Conservation (phyloP, 2,113 vertebrate genomes). For the Oncorhynchus mykiss region DNA sequence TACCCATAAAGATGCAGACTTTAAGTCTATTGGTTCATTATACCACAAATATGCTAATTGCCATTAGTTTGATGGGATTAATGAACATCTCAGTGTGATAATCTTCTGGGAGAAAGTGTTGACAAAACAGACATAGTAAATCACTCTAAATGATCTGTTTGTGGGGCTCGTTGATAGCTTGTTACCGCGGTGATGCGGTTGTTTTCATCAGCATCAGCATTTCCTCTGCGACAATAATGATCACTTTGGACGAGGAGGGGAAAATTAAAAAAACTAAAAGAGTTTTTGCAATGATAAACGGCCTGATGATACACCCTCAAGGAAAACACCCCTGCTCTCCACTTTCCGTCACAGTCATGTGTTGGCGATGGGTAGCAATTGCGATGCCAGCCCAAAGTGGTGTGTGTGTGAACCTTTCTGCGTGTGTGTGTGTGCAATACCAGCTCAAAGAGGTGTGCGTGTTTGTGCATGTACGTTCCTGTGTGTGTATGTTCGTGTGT, state of each 20-base stretch:
- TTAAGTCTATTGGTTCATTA: neutral
- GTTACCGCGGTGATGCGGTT: neutral
- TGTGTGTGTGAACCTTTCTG: no score
- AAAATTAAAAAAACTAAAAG: neutral
- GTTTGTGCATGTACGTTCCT: no score
- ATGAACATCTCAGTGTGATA: neutral
- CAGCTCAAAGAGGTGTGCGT: no score
- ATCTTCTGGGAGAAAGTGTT: constrained; percentile 3
- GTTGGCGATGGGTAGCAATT: neutral
- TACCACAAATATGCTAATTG: neutral
- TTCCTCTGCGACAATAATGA: neutral
- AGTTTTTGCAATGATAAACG: neutral
- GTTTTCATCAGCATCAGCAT: constrained; percentile 2
- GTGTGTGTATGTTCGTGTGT: no score
- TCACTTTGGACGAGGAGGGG: neutral
- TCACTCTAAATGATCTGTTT: constrained; percentile 3
- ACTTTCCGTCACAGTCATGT: neutral
- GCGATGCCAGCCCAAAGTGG: neutral
- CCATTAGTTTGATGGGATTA: neutral
- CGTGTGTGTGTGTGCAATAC: no score
- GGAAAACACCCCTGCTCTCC: neutral
- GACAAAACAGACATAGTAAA: neutral
- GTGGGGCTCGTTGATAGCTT: neutral
- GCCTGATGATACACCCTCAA: neutral
- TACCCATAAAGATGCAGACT: neutral